phyloP scores from a whole-genome alignment of 1,140 invertebrate species.

The Apis mellifera region Amel_HAv3.1 CM009933.2:4979001-4979500 shows the following conservation, averaged over 20 bases:
- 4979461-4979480: background rate
- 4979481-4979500: background rate
- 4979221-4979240: background rate
- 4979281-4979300: too few relatives aligned
- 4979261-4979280: too few relatives aligned
- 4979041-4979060: constrained; percentile 69
- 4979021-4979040: constrained; percentile 30
- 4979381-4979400: too few relatives aligned
- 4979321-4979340: too few relatives aligned
- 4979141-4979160: background rate
- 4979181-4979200: background rate
- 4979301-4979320: too few relatives aligned
- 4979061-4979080: constrained; percentile 61
- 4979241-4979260: background rate
- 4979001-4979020: constrained; percentile 43
- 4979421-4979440: too few relatives aligned
- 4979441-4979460: too few relatives aligned
- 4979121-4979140: constrained; percentile 10
- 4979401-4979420: too few relatives aligned
- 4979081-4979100: background rate
- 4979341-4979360: too few relatives aligned
- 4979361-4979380: too few relatives aligned
- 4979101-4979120: constrained; percentile 24
- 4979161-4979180: constrained; percentile 27
- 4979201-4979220: background rate